Conservation (phyloP, 2,113 vertebrate genomes). For the Sylvicapra grimmia region DNA sequence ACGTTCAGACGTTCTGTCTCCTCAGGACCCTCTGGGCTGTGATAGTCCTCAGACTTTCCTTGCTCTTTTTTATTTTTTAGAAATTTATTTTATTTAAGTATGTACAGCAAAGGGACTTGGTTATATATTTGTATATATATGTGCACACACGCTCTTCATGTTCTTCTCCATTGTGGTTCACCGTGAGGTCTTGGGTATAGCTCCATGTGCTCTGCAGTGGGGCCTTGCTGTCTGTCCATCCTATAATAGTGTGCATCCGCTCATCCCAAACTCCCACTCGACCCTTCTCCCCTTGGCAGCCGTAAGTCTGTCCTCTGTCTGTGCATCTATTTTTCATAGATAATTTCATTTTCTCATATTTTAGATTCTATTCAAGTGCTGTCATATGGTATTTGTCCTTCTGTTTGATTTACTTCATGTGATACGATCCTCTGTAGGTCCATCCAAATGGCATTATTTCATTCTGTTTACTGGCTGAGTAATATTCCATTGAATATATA, state of each 20-base stretch:
- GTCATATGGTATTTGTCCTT: background rate
- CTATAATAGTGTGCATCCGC: background rate
- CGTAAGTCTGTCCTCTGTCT: background rate
- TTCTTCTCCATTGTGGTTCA: background rate
- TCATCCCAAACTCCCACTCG: background rate
- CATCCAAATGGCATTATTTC: background rate
- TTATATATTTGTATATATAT: rapidly evolving
- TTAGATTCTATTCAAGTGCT: background rate
- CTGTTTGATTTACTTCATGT: background rate
- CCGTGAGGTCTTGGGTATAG: too few relatives aligned
- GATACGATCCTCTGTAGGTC: background rate
- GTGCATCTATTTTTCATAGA: background rate
- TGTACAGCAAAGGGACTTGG: background rate
- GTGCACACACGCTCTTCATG: rapidly evolving
- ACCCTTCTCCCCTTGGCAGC: background rate
- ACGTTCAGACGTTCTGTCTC: rapidly evolving
- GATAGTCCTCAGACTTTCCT: background rate
- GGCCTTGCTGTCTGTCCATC: background rate
- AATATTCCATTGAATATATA: background rate
- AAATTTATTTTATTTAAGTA: background rate
- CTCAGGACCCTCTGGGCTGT: background rate
- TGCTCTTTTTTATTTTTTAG: background rate
- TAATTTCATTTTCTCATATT: background rate
- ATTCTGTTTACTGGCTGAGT: background rate
- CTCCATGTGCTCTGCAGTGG: rapidly evolving